A percentile compares a stretch with the other conserved stretches of the same genome.
phyloP scores from a whole-genome alignment of 2,797 vertebrate species.

The Cheirogaleus major region DNA sequence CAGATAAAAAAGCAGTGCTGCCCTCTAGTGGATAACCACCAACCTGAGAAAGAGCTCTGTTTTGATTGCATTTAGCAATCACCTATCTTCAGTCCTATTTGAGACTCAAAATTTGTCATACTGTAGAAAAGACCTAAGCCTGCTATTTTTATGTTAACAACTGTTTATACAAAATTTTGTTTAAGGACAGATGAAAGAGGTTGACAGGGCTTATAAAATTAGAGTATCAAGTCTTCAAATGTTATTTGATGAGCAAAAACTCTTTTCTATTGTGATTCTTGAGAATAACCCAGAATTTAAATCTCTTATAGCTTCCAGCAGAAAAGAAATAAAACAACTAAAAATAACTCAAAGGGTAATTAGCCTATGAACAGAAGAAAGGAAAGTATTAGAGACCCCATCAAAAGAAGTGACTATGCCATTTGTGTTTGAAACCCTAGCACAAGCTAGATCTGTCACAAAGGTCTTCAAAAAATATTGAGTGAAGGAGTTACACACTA shows the following conservation, averaged over 20 bases:
- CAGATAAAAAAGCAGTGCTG: constrained; percentile 94
- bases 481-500: background rate
- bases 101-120: constrained; percentile 22
- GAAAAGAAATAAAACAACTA: constrained; percentile 23
- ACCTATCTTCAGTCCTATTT: background rate
- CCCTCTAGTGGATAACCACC: constrained; percentile 90
- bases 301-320: background rate
- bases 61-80: constrained; percentile 12
- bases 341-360: background rate
- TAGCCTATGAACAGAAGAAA: constrained; percentile 1
- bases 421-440: background rate
- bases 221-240: background rate
- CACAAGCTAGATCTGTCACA: background rate
- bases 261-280: background rate
- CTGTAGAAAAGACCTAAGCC: constrained; percentile 41
- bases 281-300: constrained; percentile 41
- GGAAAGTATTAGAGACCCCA: background rate
- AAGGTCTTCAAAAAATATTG: background rate
- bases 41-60: background rate
- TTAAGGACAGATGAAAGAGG: background rate
- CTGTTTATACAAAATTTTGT: background rate
- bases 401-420: background rate
- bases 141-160: background rate
- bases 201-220: background rate
- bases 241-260: background rate